phyloP scores from a whole-genome alignment of 2,113 vertebrate genomes.

The Tautogolabrus adspersus region DNA sequence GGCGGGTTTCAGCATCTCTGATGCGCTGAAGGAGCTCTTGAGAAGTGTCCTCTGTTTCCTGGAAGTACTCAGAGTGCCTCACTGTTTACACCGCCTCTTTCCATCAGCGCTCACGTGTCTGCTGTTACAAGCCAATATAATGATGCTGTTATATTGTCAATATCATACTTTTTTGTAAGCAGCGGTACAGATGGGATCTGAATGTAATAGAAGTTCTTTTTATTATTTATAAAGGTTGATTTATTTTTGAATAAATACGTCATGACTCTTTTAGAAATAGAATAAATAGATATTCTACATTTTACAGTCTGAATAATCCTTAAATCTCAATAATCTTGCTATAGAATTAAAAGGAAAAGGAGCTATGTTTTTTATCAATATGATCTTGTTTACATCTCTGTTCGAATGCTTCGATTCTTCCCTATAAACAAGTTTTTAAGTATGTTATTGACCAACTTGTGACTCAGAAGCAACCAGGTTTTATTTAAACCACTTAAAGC shows the following conservation, averaged over 20 bases:
- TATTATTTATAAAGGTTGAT: not conserved
- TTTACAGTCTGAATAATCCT: not conserved
- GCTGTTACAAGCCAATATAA: slow-evolving; percentile 30
- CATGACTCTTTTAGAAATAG: not conserved
- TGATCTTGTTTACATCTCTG: not conserved
- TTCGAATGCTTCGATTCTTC: not conserved
- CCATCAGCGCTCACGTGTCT: slow-evolving; percentile 37
- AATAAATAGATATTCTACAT: not conserved
- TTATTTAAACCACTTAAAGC: too few relatives aligned
- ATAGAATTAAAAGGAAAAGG: too few relatives aligned
- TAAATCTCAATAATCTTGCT: not conserved
- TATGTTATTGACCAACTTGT: not conserved
- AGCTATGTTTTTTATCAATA: too few relatives aligned
- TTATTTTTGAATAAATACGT: not conserved
- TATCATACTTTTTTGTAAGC: slow-evolving; percentile 6
- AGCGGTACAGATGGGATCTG: not conserved
- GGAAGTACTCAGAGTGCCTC: slow-evolving; percentile 22
- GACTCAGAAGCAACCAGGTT: too few relatives aligned
- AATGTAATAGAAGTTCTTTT: not conserved
- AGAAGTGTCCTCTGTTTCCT: slow-evolving; percentile 28
- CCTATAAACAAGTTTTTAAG: not conserved
- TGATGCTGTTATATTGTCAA: slow-evolving; percentile 5
- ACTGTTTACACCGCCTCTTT: slow-evolving; percentile 16
- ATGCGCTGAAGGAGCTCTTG: slow-evolving; percentile 36
- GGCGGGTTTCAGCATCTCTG: slow-evolving; percentile 16